Evolutionary conservation across 2,797 vertebrate species (phyloP), one percentile per base, ranked within the genome.

Genomic region (Bucorvus abyssinicus): DNA sequence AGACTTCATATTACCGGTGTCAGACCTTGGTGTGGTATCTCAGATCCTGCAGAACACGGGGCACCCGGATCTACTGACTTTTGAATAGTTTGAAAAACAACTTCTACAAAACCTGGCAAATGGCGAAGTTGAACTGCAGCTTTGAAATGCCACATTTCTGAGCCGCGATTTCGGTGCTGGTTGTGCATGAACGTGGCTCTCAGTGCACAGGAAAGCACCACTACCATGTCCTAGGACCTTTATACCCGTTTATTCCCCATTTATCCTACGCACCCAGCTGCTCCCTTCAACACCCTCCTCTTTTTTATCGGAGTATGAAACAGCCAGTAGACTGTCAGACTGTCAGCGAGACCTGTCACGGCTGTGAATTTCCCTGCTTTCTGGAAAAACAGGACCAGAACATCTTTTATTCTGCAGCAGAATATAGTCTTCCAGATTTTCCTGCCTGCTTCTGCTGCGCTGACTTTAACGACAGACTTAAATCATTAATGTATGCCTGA

Each of bases 81-180:
- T 30, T 69, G 36, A 60, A 55, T 3, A n/a, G 12, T 45, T 44
- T 29, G 67, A 88, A 92, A 73, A 64, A 71, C 42, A 50, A 60
- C 75, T 95, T 91, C 32, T 34, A 23, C 36, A 80, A 92, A 93
- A 70, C 32, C 47, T 84, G 71, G 92, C 74, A 77, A 89, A 69
- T 15, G 56, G 49, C 74, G 61, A n/a, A 79, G 63, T 14, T 15
- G 44, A 85, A 63, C 20, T 19, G 59, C 8, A 67, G 75, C 75
- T 84, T 23, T 49, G 68, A 87, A 79, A 82, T 4, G 30, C 53
- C 83, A 8, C 77, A 14, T 67, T 94, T 87, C 34, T 32, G 65
- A 92, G 87, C 69, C 69, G 77, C 49, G 40, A 29, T 47, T 49
- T 44, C 81, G 76, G 18, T 7, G 7, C 57, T 29, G 38, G 82